Conservation (phyloP, 2,797 vertebrate genomes). For the Danio jaintianensis region DNA sequence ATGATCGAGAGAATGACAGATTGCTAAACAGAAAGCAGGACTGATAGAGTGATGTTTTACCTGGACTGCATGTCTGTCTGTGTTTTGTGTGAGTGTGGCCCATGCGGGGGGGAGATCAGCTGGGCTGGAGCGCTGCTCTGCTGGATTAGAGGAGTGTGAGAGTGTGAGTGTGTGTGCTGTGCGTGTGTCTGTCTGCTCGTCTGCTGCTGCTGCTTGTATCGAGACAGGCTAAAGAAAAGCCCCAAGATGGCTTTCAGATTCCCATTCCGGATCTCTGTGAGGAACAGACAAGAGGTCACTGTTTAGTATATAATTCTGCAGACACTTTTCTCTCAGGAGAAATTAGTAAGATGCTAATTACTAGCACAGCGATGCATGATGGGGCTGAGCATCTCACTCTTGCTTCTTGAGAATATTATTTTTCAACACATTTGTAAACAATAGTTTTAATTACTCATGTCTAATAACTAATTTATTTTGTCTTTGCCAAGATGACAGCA, state of each 20-base stretch:
- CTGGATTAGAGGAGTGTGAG: slow-evolving; percentile 74
- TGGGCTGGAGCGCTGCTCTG: slow-evolving; percentile 80
- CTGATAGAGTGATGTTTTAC: slow-evolving; percentile 71
- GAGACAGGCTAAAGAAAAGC: slow-evolving; percentile 97
- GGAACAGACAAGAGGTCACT: slow-evolving; percentile 1
- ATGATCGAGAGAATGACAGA: slow-evolving; percentile 23
- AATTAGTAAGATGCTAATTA: not conserved
- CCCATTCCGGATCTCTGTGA: slow-evolving; percentile 96
- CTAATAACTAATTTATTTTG: no score
- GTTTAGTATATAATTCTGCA: slow-evolving; percentile 4
- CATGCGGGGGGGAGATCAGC: slow-evolving; percentile 72
- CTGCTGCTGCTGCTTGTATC: slow-evolving; percentile 95
- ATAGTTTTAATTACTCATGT: no score
- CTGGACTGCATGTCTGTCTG: slow-evolving; percentile 99
- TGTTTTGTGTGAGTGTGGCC: slow-evolving; percentile 83
- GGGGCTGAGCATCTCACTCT: not conserved
- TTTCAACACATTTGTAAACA: no score
- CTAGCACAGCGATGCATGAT: not conserved
- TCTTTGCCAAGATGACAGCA: no score
- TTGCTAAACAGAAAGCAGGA: not conserved
- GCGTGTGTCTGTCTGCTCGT: slow-evolving; percentile 74
- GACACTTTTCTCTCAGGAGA: not conserved
- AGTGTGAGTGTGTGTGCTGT: slow-evolving; percentile 63
- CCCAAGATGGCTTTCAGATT: slow-evolving; percentile 98
- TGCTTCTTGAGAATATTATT: not conserved